These are phyloP conservation scores for Heliconius eleuchia DNA, from an alignment of 1,140 invertebrate species.

Conservation along the genomic window DNA sequence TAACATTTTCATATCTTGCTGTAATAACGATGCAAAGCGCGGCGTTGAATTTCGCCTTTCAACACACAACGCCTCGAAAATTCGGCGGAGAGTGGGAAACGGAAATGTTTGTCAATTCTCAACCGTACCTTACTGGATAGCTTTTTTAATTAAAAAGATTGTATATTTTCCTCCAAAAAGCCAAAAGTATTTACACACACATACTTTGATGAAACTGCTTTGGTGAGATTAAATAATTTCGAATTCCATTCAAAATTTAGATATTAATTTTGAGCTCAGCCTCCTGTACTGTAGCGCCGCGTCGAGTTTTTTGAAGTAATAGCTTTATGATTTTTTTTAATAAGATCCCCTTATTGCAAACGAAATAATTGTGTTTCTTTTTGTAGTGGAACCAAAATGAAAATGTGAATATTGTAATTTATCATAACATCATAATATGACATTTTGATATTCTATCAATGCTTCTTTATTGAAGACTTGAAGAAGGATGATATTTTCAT, in stretches of 20 bases:
- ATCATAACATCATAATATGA: background rate
- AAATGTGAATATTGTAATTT: background rate
- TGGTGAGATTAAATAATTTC: conserved; percentile 27
- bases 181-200: background rate
- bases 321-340: conserved; percentile 66
- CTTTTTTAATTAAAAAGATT: background rate
- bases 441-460: background rate
- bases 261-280: conserved; percentile 54
- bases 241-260: conserved; percentile 29
- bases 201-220: conserved; percentile 24
- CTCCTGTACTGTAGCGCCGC: conserved; percentile 47
- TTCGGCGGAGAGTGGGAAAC: too few species aligned
- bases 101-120: too few species aligned
- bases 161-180: background rate
- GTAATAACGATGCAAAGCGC: too few species aligned
- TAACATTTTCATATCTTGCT: too few species aligned
- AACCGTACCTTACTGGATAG: too few species aligned
- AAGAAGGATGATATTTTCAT: background rate
- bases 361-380: conserved; percentile 59
- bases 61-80: too few species aligned
- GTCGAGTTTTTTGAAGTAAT: conserved; percentile 60
- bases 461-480: too few species aligned
- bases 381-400: conserved; percentile 48
- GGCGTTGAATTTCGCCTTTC: too few species aligned
- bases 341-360: conserved; percentile 42